phyloP scores from a whole-genome alignment of 2,888 invertebrate genomes.

The Torymus texanus region DNA sequence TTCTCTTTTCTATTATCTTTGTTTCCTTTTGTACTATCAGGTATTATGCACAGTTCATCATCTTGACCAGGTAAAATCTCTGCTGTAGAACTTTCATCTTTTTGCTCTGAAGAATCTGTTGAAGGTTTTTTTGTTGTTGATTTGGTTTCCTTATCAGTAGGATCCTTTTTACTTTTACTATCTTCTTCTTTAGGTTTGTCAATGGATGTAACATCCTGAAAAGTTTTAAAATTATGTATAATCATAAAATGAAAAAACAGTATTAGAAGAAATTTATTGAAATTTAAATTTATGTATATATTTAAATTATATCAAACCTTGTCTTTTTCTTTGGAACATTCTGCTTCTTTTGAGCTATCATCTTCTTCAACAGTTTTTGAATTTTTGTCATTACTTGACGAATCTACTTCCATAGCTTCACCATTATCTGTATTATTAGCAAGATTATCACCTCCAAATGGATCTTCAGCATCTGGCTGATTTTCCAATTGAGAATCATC shows the following conservation, averaged over 20 bases:
- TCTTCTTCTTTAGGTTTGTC: slow-evolving; percentile 75
- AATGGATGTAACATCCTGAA: slow-evolving; percentile 19
- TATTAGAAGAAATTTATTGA: not conserved
- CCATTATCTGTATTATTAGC: slow-evolving; percentile 61
- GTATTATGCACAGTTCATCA: slow-evolving; percentile 73
- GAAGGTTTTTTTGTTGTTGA: slow-evolving; percentile 29
- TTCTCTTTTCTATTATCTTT: slow-evolving; percentile 41
- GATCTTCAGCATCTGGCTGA: slow-evolving; percentile 72
- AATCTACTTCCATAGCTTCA: slow-evolving; percentile 66
- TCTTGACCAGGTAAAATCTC: slow-evolving; percentile 71
- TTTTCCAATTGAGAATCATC: slow-evolving; percentile 68
- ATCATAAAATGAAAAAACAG: slow-evolving; percentile 1
- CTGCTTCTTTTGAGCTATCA: slow-evolving; percentile 16
- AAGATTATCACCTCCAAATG: slow-evolving; percentile 70
- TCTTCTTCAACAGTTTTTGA: slow-evolving; percentile 27
- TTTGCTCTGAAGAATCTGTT: slow-evolving; percentile 48
- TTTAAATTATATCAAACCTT: slow-evolving; percentile 30
- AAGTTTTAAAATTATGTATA: not conserved
- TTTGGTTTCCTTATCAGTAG: slow-evolving; percentile 38
- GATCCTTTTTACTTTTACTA: slow-evolving; percentile 64
- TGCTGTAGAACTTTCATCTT: slow-evolving; percentile 48
- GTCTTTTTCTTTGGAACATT: slow-evolving; percentile 40
- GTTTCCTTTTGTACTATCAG: slow-evolving; percentile 70
- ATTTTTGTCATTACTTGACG: slow-evolving; percentile 48
- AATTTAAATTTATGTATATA: not conserved